Evolutionary conservation across 2,888 invertebrate species (phyloP), one percentile per base, ranked within the genome.

Genomic region (Microplitis manilae): DNA sequence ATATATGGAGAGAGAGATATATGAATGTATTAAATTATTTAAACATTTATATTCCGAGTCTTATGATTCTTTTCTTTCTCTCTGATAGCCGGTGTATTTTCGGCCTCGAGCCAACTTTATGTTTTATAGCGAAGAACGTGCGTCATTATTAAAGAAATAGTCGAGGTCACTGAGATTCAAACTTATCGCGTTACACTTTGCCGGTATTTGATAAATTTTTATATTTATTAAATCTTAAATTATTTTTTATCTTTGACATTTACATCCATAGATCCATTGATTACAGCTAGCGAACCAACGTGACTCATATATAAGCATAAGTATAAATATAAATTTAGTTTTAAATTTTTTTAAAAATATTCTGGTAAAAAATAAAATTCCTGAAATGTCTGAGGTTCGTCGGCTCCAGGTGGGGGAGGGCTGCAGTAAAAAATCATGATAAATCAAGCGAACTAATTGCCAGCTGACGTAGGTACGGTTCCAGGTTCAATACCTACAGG

Each of bases 91-190:
- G 62, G 71, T 67, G 59, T 76, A 71, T 75, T 76, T 72, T 76
- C 67, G 71, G 76, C 71, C 50, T 72, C 59, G 59, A 30, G 39
- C 67, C 71, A 76, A 71, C 30, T 76, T 71, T 68, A 60, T 75
- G 69, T 68, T 64, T 50, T 67, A 64, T 70, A 62, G 30, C 65
- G 81, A 78, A 81, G 76, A 79, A 75, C 71, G 77, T 83, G 82
- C 84, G 83, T 84, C 83, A 84, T 80, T 80, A 80, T 81, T 80
- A 80, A 81, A 81, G 80, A 74, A 80, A 71, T 30, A 59, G 64
- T 67, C 71, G 76, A 76, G 67, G 67, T 76, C 60, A 67, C n/a
- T 40, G 50, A 59, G 71, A 76, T 76, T 64, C 39, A 20, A 41
- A 64, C 30, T 64, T 50, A 73, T 73, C 64, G 59, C 17, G 20